Conservation (phyloP, 2,797 vertebrate species). For the Scomberomorus guttatus region DNA sequence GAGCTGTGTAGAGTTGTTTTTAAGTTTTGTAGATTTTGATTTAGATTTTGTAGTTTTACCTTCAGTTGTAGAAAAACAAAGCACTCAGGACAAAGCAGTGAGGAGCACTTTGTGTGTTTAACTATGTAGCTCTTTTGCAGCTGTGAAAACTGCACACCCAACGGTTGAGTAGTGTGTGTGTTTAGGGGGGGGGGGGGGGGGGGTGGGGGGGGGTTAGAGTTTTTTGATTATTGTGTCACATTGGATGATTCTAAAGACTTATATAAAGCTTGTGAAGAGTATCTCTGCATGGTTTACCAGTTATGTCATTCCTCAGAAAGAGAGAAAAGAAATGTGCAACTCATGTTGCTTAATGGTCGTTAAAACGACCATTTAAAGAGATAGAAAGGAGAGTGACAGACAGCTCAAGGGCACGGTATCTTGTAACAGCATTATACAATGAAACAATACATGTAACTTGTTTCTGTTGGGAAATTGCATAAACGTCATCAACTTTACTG, state of each 20-base stretch:
- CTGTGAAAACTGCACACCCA: slow-evolving; percentile 52
- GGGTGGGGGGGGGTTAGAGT: neutral
- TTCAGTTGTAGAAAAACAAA: slow-evolving; percentile 2
- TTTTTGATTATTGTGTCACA: slow-evolving; percentile 19
- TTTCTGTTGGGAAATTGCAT: too few relatives aligned
- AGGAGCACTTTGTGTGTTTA: slow-evolving; percentile 12
- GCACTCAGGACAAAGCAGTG: slow-evolving; percentile 24
- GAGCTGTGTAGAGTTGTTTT: neutral
- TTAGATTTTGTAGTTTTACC: too few relatives aligned
- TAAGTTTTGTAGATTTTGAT: neutral
- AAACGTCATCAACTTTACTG: too few relatives aligned
- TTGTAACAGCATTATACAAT: too few relatives aligned
- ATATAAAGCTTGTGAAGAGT: neutral
- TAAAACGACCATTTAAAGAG: neutral
- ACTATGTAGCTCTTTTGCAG: slow-evolving; percentile 43
- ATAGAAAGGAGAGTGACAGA: neutral
- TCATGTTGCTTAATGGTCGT: neutral
- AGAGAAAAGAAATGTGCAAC: neutral
- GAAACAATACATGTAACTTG: too few relatives aligned
- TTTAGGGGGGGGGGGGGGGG: neutral
- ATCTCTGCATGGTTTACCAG: neutral
- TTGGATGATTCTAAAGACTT: neutral
- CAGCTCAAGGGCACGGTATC: too few relatives aligned
- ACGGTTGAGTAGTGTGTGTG: neutral
- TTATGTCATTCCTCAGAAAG: too few relatives aligned